Evolutionary conservation across 2,888 invertebrate genomes (phyloP), one percentile per base, ranked within the genome.

Genomic region (Brenthis daphne): DNA sequence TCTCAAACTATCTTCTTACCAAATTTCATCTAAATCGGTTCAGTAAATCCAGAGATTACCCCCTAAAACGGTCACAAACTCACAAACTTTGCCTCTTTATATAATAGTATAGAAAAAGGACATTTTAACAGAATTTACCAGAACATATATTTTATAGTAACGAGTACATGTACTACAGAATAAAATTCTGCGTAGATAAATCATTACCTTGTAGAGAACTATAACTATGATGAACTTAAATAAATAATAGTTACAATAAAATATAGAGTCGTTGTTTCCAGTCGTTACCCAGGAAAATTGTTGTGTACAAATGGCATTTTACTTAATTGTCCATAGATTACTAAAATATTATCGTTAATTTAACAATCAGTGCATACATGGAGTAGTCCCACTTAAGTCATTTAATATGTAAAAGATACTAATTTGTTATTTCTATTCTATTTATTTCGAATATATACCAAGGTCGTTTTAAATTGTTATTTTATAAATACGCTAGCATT

Each of bases 221-320:
- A 53, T 11, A 47, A 43, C 47, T 29, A 64, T 53, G 33, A 37
- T 58, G 24, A 48, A 33, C 14, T 16, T 64, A 55, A 48, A 54
- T 64, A 64, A 47, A 58, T 29, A 54, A 54, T 54, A 54, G 58
- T 55, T 68, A 58, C 57, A 16, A 64, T 64, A 63, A 55, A 53
- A 54, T 58, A 68, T 58, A 68, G n/a, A 64, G 54, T 61, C 50
- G 51, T 57, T 66, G 56, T 69, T 65, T 66, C 65, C 69, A 54
- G 57, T 66, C 11, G 57, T 63, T 66, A 63, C 57, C 24, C 57
- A 69, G 16, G 66, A 57, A 69, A 69, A 69, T 66, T 57, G 8
- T 37, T 33, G 12, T 16, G 4, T 12, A 56, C 51, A 37, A 69
- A 53, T 58, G 48, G 33, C 54, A 20, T 57, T 61, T 66, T 64